Conservation (phyloP, 2,888 invertebrate genomes). For the Exocentrus adspersus region DNA sequence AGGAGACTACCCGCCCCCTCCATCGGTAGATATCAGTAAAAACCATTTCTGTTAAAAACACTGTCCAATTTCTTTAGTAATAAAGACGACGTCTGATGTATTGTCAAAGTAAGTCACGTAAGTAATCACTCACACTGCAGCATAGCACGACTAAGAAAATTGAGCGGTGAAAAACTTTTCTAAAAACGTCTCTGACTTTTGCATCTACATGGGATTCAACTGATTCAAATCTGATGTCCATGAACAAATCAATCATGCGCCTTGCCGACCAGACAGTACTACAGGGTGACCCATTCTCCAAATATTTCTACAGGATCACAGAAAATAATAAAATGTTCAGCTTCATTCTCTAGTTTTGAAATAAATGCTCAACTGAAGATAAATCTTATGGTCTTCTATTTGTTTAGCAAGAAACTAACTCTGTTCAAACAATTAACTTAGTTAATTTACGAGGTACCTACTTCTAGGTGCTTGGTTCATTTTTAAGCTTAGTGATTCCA, state of each 20-base stretch:
- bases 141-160: conserved; percentile 56
- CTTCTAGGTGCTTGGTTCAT: too few species aligned
- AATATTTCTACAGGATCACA: too few species aligned
- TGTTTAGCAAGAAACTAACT: too few species aligned
- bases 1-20: conserved; percentile 47
- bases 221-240: conserved; percentile 60
- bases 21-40: conserved; percentile 54
- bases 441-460: too few species aligned
- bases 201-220: conserved; percentile 55
- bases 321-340: too few species aligned
- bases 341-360: too few species aligned
- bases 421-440: too few species aligned
- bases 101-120: conserved; percentile 62
- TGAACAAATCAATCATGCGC: conserved; percentile 59
- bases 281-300: background rate
- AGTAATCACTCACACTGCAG: conserved; percentile 54
- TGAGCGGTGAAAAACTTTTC: conserved; percentile 56
- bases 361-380: too few species aligned
- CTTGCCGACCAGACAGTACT: conserved; percentile 42
- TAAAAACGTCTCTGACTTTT: conserved; percentile 52
- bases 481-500: too few species aligned
- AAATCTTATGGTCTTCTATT: too few species aligned
- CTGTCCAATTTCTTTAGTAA: conserved; percentile 58
- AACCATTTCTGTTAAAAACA: conserved; percentile 56
- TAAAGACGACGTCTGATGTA: conserved; percentile 58